Conservation (phyloP, 2,797 vertebrate genomes). For the Crenuchus spilurus region DNA sequence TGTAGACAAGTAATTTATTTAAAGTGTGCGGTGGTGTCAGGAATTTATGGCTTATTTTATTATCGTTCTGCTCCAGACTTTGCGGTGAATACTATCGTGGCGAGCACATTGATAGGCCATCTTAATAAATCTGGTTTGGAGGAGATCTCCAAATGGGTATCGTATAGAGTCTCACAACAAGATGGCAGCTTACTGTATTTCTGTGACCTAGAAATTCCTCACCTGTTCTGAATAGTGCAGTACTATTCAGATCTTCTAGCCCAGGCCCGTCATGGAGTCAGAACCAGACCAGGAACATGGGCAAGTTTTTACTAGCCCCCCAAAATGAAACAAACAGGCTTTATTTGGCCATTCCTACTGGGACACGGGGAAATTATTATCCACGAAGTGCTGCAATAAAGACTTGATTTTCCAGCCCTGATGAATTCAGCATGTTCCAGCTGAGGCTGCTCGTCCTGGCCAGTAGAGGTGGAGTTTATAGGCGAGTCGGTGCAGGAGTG, state of each 20-base stretch:
- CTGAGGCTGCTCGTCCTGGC: slow-evolving; percentile 67
- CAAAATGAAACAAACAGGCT: slow-evolving; percentile 69
- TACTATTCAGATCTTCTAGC: neutral
- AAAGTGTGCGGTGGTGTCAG: neutral
- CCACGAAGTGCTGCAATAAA: slow-evolving; percentile 71
- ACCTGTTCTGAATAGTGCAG: neutral
- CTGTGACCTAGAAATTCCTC: neutral
- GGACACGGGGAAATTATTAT: slow-evolving; percentile 72
- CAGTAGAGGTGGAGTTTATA: slow-evolving; percentile 54
- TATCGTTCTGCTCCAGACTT: slow-evolving; percentile 18
- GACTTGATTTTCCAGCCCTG: slow-evolving; percentile 69
- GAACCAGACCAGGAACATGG: slow-evolving; percentile 50
- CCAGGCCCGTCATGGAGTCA: slow-evolving; percentile 27
- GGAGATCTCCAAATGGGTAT: neutral
- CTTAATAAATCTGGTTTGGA: neutral
- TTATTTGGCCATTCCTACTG: slow-evolving; percentile 70
- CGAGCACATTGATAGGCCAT: neutral
- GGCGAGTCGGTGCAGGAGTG: slow-evolving; percentile 50
- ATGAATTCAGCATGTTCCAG: slow-evolving; percentile 75
- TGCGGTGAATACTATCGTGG: neutral
- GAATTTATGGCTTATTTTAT: neutral
- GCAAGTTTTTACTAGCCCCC: slow-evolving; percentile 65
- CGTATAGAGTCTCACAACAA: neutral
- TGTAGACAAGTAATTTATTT: neutral
- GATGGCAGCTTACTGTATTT: neutral